Evolutionary conservation across 23 tunicate species (phyloP), one percentile per base, ranked within the genome.

Genomic region (Ciona savignyi): DNA sequence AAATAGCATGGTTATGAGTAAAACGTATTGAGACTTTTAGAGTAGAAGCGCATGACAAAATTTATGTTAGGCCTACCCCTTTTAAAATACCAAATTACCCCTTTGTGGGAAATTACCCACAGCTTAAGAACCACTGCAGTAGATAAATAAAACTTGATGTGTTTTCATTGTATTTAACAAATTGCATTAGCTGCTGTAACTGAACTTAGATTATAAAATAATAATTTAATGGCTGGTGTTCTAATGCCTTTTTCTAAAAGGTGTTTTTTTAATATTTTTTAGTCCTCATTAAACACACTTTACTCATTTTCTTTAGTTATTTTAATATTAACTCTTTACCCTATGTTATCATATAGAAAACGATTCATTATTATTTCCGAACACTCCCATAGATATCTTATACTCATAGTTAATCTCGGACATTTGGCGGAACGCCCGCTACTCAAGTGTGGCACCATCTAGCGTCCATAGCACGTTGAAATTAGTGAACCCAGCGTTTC

Each of bases 401-500:
- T 64, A 24, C 48, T 73, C 70, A 34, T 81, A 87, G 95, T 75
- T 87, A 4, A 76, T 72, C 21, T 22, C 33, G 1, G 83, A 81
- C 32, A 71, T 87, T 63, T 87, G 95, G 95, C 34, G 82, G n/a
- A 32, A 49, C n/a, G 27, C 70, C 4, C 63, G 74, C 24, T 77
- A 11, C 60, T 65, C 85, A n/a, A 77, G 85, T 34, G 78, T 90
- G 9, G 56, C 89, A 29, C 97, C 97, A 32, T 67, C 85, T 4
- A 48, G 73, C 15, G 71, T 90, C 11, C 81, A 73, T 30, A 25
- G 23, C 29, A 61, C 89, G 19, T 48, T 90, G 20, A 79, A 79
- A 67, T 51, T 77, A 70, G 67, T 84, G 4, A 91, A 91, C 79
- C 86, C 86, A 1, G 34, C 85, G 23, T 91, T 91, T 67, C 79